A percentile compares a stretch with the other conserved stretches of the same genome.
phyloP scores from a whole-genome alignment of 2,113 vertebrate genomes.

The Malurus melanocephalus region DNA sequence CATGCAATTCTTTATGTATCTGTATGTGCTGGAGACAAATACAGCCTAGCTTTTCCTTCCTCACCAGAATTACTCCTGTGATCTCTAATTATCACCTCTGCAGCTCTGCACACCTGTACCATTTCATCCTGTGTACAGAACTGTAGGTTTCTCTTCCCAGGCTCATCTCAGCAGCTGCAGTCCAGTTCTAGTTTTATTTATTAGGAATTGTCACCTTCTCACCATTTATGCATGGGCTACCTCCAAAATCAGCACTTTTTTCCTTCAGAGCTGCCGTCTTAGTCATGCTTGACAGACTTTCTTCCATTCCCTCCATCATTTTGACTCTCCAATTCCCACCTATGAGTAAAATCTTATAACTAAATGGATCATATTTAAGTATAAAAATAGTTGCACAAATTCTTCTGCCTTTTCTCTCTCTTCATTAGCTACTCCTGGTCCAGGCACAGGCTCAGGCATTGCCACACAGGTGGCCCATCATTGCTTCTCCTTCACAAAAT shows the following conservation, averaged over 20 bases:
- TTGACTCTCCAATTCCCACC: not conserved
- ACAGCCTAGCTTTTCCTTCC: not conserved
- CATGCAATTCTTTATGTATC: not conserved
- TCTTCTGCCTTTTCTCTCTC: not conserved
- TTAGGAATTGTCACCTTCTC: not conserved
- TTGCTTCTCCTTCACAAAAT: not conserved
- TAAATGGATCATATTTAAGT: not conserved
- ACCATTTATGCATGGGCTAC: too few species aligned
- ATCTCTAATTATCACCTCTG: not conserved
- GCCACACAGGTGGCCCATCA: not conserved
- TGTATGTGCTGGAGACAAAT: not conserved
- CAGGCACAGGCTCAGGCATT: not conserved
- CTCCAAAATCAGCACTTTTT: not conserved
- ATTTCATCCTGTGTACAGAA: fast-evolving
- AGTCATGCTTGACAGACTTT: not conserved
- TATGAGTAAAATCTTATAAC: not conserved
- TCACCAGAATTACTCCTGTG: not conserved
- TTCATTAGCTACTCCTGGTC: not conserved
- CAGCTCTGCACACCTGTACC: not conserved
- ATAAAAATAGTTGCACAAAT: not conserved
- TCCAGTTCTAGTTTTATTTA: not conserved
- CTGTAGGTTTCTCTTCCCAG: not conserved
- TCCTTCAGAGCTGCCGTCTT: not conserved
- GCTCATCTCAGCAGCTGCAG: not conserved
- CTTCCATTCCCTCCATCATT: not conserved